Base-by-base conservation (phyloP, 2,888 invertebrate genomes). In the Drosophila phalerata region DNA sequence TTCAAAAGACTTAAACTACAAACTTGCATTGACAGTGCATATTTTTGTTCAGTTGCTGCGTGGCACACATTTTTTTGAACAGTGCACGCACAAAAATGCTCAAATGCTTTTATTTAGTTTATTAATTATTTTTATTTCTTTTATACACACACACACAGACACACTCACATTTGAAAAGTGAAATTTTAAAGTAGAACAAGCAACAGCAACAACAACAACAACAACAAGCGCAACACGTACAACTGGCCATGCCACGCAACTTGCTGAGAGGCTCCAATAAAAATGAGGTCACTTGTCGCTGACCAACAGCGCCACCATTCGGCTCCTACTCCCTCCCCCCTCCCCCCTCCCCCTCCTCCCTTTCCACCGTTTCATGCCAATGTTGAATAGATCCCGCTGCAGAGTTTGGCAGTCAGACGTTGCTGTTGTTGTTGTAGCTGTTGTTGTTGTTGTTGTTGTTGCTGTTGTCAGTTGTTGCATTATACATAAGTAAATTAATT, bases 111-210 rank as follows among this genome's bases (percentile, higher is more conserved):
- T 85, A 85, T 85, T 81, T 72, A 72, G 73, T 77, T 81, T 83
- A 79, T 81, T 81, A 83, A 84, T 85, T 86, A 73, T 77, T 64
- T 77, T 51, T 56, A 62, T 64, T 57, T 69, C 37, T 63, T 71
- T 53, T 69, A 72, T 45, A 25, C 37, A 57, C 42, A 71, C 63
- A 57, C 52, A 38, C 15, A 51, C 3, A 19, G 2, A 19, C 22
- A 22, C 17, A 62, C 47, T 58, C 22, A 30, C 55, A 76, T 85
- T 80, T 85, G 78, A 85, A 86, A 88, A 85, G 86, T 85, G 87
- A 85, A 85, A 85, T 84, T 85, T 85, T 68, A 73, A 86, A 85
- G 83, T 77, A 87, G 83, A 88, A 85, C 77, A 76, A 79, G 62
- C 64, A 60, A 72, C 69, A 72, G 62, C 53, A 73, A 55, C 49